A percentile compares a stretch with the other conserved stretches of the same genome.
Evolutionary conservation across 2,888 invertebrate species (phyloP).

Genomic region (Drosophila recens): DNA sequence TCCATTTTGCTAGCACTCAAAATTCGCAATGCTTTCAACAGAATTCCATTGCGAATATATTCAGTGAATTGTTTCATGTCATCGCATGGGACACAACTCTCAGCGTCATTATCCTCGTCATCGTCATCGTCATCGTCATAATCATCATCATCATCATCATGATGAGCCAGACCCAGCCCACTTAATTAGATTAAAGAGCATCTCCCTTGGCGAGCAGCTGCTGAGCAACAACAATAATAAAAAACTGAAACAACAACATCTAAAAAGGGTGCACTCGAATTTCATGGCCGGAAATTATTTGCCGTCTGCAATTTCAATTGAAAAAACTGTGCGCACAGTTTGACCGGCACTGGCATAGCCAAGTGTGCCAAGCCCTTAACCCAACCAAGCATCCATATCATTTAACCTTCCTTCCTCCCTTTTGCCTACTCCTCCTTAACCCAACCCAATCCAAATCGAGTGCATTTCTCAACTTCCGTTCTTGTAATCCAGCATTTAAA

Average conservation of each 20-base stretch:
- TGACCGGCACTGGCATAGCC: conserved; percentile 21
- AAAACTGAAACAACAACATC: conserved; percentile 6
- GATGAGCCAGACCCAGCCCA: conserved; percentile 25
- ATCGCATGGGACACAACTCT: conserved; percentile 25
- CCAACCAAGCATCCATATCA: conserved; percentile 6
- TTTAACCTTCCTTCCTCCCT: background rate
- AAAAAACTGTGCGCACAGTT: conserved; percentile 49
- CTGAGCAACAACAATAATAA: conserved; percentile 4
- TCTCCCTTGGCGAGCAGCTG: conserved; percentile 38
- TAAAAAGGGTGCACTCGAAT: conserved; percentile 74
- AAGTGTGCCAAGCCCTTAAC: conserved; percentile 29
- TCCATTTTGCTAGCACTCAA: conserved; percentile 3
- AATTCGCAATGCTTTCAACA: conserved; percentile 13
- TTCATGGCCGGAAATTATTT: conserved; percentile 76
- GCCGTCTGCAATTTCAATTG: conserved; percentile 76
- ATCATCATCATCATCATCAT: conserved; percentile 4
- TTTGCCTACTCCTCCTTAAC: background rate
- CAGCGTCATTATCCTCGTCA: conserved; percentile 20
- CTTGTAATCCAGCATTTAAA: conserved; percentile 8
- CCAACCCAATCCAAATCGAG: conserved; percentile 14
- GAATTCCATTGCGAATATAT: conserved; percentile 15
- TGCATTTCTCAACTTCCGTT: conserved; percentile 50
- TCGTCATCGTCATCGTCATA: conserved; percentile 22
- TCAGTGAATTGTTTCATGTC: conserved; percentile 5
- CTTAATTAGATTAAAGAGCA: conserved; percentile 74